Evolutionary conservation across 2,888 invertebrate species (phyloP).

Genomic region (Lissonota sp.): DNA sequence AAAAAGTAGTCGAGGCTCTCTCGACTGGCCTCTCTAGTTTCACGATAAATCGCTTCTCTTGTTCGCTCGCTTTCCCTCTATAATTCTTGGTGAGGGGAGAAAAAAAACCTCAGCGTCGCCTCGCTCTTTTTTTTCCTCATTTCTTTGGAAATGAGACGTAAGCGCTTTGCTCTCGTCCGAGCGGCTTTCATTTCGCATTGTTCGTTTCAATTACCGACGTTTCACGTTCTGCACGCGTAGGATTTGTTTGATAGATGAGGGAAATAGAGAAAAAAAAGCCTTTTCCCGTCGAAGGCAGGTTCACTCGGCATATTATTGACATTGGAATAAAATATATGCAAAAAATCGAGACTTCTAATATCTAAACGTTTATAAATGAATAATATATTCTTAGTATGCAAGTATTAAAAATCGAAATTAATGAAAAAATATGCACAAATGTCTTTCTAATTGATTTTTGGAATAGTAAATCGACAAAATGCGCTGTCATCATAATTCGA

Average conservation of each 20-base stretch:
- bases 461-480: no score
- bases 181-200: conserved; percentile 13
- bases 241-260: conserved; percentile 38
- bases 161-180: conserved; percentile 1
- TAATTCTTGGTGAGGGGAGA: no score
- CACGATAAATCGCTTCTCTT: neutral
- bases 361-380: no score
- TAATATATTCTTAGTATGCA: no score
- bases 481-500: neutral
- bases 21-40: neutral
- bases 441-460: no score
- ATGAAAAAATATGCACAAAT: no score
- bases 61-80: conserved; percentile 6
- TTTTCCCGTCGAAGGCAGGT: conserved; percentile 40
- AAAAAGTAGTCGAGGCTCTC: neutral
- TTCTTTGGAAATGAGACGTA: neutral
- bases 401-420: no score
- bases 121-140: neutral
- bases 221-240: conserved; percentile 26
- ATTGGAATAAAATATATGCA: no score
- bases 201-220: conserved; percentile 27
- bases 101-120: no score
- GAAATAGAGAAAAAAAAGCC: conserved; percentile 7
- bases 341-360: no score
- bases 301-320: conserved; percentile 18